Conservation (phyloP, 2,888 invertebrate species). For the Acanthosepion esculentum region DNA sequence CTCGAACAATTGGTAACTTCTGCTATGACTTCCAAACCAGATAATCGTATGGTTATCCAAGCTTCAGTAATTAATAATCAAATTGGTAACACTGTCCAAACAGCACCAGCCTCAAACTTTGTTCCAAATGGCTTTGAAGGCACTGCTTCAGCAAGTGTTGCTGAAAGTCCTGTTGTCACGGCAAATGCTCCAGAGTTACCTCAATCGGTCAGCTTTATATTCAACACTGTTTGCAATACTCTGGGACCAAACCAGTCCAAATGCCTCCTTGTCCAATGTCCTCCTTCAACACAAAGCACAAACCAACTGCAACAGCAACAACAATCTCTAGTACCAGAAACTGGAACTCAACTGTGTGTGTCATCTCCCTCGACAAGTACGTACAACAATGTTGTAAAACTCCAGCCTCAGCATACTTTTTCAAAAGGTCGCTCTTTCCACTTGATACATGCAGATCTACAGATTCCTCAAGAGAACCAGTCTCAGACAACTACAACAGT, state of each 20-base stretch:
- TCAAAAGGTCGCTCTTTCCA: neutral
- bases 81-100: neutral
- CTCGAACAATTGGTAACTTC: conserved; percentile 25
- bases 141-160: neutral
- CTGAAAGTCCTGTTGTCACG: neutral
- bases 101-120: conserved; percentile 11
- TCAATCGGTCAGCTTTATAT: conserved; percentile 37
- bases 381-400: conserved; percentile 19
- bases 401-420: conserved; percentile 24
- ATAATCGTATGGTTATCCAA: conserved; percentile 40
- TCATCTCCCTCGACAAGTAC: neutral
- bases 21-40: neutral
- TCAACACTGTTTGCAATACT: neutral
- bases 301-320: neutral
- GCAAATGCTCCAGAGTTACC: neutral
- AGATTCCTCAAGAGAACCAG: neutral
- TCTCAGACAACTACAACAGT: conserved; percentile 33
- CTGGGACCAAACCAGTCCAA: conserved; percentile 36
- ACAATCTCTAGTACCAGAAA: neutral
- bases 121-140: conserved; percentile 45
- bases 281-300: neutral
- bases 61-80: conserved; percentile 1
- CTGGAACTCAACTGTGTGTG: conserved; percentile 10
- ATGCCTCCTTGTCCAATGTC: conserved; percentile 34
- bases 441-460: conserved; percentile 34